Base-by-base conservation (phyloP, 2,113 vertebrate species). In the Anhinga anhinga region DNA sequence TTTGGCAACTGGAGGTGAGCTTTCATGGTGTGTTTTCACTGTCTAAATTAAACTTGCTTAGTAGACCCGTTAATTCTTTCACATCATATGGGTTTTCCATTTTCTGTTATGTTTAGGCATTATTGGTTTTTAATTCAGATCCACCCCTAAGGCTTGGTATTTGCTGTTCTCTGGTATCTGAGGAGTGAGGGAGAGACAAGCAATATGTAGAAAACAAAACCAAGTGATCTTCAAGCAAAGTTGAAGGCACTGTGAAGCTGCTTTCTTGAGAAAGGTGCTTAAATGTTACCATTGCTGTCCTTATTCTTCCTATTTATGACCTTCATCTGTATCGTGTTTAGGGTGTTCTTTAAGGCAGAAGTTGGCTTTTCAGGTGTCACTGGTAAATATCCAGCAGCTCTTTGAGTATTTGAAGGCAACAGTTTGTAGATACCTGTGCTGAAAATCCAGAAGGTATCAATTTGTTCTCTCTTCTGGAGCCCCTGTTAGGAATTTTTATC, bases 321-420 rank as follows among this genome's bases (percentile, higher is more conserved):
- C 27, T 84, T 74, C 2, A 17, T 50, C 36, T 66, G 11, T 38
- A 3, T 72, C 0, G 0, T 34, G 4, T 56, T 82, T 36, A 56
- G 29, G 1, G 0, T 50, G n/a, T 38, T 86, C 32, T 73, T 69
- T 59, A 69, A 58, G 45, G 29, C 14, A 25, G 14, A 58, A 59
- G 13, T n/a, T 66, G 25, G n/a, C 15, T 72, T 88, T 71, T 55
- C 50, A 32, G 38, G 6, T 66, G 40, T 34, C 0, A 0, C 26
- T 88, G 44, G 34, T 73, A 58, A 59, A 26, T 50, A 67, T 45
- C 32, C 10, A 71, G 29, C 13, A 53, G 9, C 21, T 82, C 34
- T 69, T 44, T 42, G 36, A 34, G 25, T 88, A 8, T 61, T 58
- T 66, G 50, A 76, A 83, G 59, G 19, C 19, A 30, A 32, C 11